A percentile compares a stretch with the other conserved stretches of the same genome.
phyloP scores from a whole-genome alignment of 2,113 vertebrate species.

The Lepus europaeus region DNA sequence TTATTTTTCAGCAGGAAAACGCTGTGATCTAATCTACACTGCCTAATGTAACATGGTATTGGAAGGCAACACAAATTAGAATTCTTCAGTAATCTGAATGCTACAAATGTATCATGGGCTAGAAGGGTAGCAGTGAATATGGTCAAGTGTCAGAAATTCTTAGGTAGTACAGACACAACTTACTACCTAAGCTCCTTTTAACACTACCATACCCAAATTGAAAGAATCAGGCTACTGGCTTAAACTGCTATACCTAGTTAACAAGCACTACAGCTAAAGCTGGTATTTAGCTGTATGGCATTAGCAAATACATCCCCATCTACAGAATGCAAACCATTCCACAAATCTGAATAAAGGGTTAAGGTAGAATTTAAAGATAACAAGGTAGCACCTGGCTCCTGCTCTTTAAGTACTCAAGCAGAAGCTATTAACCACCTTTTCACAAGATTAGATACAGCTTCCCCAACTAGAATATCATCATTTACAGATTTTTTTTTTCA shows the following conservation, averaged over 20 bases:
- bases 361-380: slow-evolving; percentile 37
- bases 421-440: not conserved
- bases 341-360: slow-evolving; percentile 32
- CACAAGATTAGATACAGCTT: slow-evolving; percentile 31
- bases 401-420: not conserved
- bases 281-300: not conserved
- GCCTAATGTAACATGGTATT: not conserved
- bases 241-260: not conserved
- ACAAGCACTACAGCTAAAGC: not conserved
- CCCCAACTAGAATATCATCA: not conserved
- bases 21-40: not conserved
- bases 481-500: not conserved
- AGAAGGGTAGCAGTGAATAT: not conserved
- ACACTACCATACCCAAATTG: not conserved
- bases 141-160: slow-evolving; percentile 12
- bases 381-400: slow-evolving; percentile 25
- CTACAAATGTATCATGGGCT: not conserved
- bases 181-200: slow-evolving; percentile 15
- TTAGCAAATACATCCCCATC: not conserved
- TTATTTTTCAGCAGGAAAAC: slow-evolving; percentile 29
- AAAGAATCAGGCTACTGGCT: not conserved
- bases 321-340: not conserved
- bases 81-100: not conserved
- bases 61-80: not conserved
- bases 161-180: not conserved